Evolutionary conservation across 1,140 invertebrate species (phyloP), one percentile per base, ranked within the genome.

Genomic region (Drosophila baimaii): DNA sequence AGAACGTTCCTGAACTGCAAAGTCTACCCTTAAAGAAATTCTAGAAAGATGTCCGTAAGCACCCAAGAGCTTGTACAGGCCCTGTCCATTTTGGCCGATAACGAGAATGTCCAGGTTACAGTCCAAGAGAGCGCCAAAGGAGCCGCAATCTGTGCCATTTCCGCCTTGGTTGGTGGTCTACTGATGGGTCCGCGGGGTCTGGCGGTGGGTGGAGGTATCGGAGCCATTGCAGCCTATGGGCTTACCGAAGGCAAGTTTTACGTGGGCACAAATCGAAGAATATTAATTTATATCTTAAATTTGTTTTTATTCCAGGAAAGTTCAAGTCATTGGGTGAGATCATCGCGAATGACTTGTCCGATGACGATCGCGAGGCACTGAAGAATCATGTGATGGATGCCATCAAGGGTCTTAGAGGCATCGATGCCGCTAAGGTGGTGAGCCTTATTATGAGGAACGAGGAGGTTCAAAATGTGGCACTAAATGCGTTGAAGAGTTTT

Each of bases 241-340:
- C 10, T 66, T 9, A n/a, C 44, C 23, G 61, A 66, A 13, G 65
- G 65, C n/a, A 27, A 52, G 27, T 43, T 2, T 2, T 23, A 15
- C 10, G 21, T 13, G 2, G 5, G 1, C 17, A 9, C 2, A 21
- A 5, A 19, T 1, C 5, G 4, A 52, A 33, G 31, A 1, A n/a
- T 8, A 9, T n/a, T 23, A 1, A 31, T 12, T n/a, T 15, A 9
- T 13, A 23, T 13, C 4, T n/a, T 39, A n/a, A 10, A n/a, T n/a
- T n/a, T n/a, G n/a, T 31, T 3, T 51, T 7, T 12, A 13, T 33
- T 69, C n/a, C 13, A 69, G 65, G 64, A 49, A 33, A 66, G 0
- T 69, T 66, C n/a, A 69, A 52, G 29, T 33, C 65, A 0, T 13
- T 69, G 17, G 35, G 61, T n/a, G 62, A 66, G 15, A 31, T 69